Evolutionary conservation across 2,113 vertebrate species (phyloP).

Genomic region (Catharus bicknelli): DNA sequence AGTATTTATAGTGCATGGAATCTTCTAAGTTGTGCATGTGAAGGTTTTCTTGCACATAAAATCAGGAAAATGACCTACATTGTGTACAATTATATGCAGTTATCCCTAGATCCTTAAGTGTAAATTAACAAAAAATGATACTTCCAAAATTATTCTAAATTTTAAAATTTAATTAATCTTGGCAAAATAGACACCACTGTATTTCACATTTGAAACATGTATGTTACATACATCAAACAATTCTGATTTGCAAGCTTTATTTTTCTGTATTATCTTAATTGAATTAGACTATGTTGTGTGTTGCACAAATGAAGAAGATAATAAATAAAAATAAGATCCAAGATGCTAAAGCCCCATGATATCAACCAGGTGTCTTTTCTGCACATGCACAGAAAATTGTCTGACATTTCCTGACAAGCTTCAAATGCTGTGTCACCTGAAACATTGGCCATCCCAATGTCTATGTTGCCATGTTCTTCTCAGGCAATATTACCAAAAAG

Average conservation of each 20-base stretch:
- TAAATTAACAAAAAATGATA: neutral
- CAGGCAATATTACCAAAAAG: neutral
- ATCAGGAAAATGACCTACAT: neutral
- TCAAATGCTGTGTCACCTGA: neutral
- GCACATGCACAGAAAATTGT: neutral
- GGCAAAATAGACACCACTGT: neutral
- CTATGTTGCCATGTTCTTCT: neutral
- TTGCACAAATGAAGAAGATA: neutral
- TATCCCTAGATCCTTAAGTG: neutral
- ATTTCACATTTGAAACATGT: neutral
- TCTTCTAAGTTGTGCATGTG: neutral
- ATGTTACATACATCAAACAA: neutral
- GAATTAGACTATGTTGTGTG: neutral
- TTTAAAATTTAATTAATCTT: neutral
- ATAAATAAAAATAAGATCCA: neutral
- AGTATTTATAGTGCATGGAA: neutral
- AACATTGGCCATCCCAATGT: neutral
- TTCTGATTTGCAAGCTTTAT: neutral
- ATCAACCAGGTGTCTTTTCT: rapidly evolving
- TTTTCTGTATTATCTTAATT: neutral
- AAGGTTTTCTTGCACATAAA: neutral
- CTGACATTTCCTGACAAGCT: neutral
- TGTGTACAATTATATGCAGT: neutral
- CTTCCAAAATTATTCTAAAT: neutral
- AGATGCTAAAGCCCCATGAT: neutral